phyloP scores from a whole-genome alignment of 1,140 invertebrate species.

The Drosophila sulfurigaster region DNA sequence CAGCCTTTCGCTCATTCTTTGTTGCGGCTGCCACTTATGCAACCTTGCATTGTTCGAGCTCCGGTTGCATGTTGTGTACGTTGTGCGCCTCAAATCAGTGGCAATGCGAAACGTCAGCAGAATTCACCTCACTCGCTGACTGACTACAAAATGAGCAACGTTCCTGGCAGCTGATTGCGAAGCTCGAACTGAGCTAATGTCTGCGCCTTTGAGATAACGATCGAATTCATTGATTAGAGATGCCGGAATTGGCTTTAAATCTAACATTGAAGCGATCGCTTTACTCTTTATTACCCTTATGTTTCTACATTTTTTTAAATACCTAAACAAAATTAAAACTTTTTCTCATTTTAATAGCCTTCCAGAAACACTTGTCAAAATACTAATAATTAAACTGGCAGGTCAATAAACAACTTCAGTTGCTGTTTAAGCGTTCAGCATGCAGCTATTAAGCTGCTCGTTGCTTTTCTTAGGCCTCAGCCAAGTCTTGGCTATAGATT shows the following conservation, averaged over 20 bases:
- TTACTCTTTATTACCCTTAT: background rate
- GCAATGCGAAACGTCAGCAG: constrained; percentile 31
- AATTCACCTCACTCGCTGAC: constrained; percentile 21
- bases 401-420: too few relatives aligned
- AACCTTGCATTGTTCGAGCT: constrained; percentile 26
- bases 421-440: constrained; percentile 8
- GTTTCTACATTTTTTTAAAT: background rate
- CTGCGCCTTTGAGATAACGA: background rate
- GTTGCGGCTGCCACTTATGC: constrained; percentile 37
- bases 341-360: too few relatives aligned
- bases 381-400: too few relatives aligned
- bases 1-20: constrained; percentile 1
- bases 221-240: constrained; percentile 5
- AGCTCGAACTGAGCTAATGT: background rate
- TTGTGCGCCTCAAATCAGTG: constrained; percentile 27
- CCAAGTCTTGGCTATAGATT: constrained; percentile 43
- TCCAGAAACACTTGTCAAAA: too few relatives aligned
- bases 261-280: background rate
- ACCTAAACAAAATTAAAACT: too few relatives aligned
- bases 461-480: constrained; percentile 12
- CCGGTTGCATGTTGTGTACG: constrained; percentile 11
- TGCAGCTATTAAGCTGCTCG: constrained; percentile 24
- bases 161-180: background rate
- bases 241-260: background rate
- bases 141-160: constrained; percentile 37